Evolutionary conservation across 2,797 vertebrate species (phyloP).

Genomic region (Telmatherina bonti): DNA sequence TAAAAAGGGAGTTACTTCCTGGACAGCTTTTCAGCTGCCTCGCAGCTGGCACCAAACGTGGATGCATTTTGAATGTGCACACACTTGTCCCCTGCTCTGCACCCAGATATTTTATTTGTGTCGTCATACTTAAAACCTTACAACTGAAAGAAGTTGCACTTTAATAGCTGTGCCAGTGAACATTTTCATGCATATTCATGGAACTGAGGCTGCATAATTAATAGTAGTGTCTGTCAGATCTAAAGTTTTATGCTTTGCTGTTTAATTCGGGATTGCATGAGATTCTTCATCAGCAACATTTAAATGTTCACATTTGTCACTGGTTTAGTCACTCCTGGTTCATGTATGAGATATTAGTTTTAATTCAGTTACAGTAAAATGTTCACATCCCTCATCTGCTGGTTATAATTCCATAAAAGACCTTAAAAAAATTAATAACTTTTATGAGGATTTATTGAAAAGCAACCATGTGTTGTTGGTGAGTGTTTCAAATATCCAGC

Average conservation of each 20-base stretch:
- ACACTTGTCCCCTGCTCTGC: neutral
- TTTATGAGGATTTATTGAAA: neutral
- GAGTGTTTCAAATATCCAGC: constrained; percentile 12
- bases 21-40: neutral
- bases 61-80: neutral
- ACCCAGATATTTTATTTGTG: neutral
- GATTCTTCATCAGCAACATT: neutral
- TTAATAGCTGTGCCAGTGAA: neutral
- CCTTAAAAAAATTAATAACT: neutral
- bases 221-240: neutral
- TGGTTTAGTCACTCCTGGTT: neutral
- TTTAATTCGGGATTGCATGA: neutral
- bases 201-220: neutral
- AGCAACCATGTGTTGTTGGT: neutral
- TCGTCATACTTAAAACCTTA: neutral
- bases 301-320: neutral
- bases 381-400: neutral
- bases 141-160: neutral
- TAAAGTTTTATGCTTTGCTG: no score
- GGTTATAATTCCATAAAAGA: neutral
- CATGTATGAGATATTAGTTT: neutral
- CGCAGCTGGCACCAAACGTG: neutral
- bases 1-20: constrained; percentile 1
- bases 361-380: neutral
- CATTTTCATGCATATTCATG: neutral